A percentile compares a stretch with the other conserved stretches of the same genome.
These are phyloP conservation scores for Bactericera cockerelli DNA, from an alignment of 1,140 invertebrate species.

Conservation along the genomic window DNA sequence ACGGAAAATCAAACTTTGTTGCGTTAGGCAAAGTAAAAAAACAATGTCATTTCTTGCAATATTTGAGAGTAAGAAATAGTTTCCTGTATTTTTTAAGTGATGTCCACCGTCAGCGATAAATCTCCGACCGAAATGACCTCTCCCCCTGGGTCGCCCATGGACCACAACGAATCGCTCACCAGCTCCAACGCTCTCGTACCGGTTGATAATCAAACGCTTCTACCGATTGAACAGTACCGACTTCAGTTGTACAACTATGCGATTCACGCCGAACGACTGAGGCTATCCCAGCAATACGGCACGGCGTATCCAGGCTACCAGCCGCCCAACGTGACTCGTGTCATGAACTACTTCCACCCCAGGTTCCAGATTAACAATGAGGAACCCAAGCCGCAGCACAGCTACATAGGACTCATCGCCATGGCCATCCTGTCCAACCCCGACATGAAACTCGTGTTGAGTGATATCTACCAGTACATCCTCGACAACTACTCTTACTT, in stretches of 20 bases:
- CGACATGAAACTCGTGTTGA: slow-evolving; percentile 89
- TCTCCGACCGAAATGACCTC: too few relatives aligned
- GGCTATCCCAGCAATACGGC: slow-evolving; percentile 34
- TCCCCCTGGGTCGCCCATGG: too few relatives aligned
- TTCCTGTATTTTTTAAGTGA: too few relatives aligned
- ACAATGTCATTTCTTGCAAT: too few relatives aligned
- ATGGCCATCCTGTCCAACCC: slow-evolving; percentile 91
- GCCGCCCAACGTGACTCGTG: slow-evolving; percentile 12
- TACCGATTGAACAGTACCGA: slow-evolving; percentile 59
- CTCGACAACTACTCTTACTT: slow-evolving; percentile 96
- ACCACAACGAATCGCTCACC: too few relatives aligned
- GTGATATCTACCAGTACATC: slow-evolving; percentile 97
- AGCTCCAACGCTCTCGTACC: neutral
- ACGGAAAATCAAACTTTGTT: too few relatives aligned
- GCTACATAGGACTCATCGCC: slow-evolving; percentile 90
- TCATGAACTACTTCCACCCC: slow-evolving; percentile 29
- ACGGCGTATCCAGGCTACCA: slow-evolving; percentile 25
- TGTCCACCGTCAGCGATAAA: too few relatives aligned
- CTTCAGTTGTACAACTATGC: slow-evolving; percentile 78
- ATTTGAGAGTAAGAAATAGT: too few relatives aligned
- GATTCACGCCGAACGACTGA: slow-evolving; percentile 53
- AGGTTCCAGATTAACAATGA: slow-evolving; percentile 45
- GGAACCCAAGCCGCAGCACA: slow-evolving; percentile 88
- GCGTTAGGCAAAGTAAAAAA: too few relatives aligned
- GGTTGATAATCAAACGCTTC: neutral